Conservation (phyloP, 2,797 vertebrate species). For the Enteromius unitaeniatus region DNA sequence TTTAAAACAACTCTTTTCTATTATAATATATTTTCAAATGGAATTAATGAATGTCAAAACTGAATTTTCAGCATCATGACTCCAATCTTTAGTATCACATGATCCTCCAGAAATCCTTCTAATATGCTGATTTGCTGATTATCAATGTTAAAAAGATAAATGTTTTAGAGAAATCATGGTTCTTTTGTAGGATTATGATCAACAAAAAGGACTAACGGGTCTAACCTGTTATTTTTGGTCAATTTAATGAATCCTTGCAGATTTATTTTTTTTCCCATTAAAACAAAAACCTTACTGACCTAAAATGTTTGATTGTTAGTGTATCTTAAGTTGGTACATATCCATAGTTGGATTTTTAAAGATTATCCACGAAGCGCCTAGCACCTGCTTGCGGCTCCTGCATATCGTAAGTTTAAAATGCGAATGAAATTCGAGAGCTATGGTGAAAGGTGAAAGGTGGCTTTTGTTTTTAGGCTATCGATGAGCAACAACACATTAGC, state of each 20-base stretch:
- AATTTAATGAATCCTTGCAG: background rate
- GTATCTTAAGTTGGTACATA: no score
- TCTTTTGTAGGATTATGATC: background rate
- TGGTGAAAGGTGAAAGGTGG: background rate
- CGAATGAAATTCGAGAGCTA: background rate
- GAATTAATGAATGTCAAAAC: background rate
- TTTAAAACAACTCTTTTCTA: background rate
- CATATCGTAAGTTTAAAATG: background rate
- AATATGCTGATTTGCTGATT: background rate
- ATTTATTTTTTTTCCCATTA: no score
- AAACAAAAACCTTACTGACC: no score
- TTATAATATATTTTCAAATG: background rate
- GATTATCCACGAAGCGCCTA: background rate
- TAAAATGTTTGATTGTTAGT: no score
- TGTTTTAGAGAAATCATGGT: background rate
- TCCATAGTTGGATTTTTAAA: no score
- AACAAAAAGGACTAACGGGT: background rate
- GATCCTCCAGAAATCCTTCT: background rate
- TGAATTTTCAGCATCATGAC: background rate
- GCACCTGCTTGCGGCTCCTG: background rate
- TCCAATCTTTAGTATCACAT: background rate
- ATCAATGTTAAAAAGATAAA: background rate
- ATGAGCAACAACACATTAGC: slow-evolving; percentile 35
- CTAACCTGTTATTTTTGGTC: background rate
- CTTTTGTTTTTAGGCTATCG: slow-evolving; percentile 17